Evolutionary conservation across 2,888 invertebrate species (phyloP).

Genomic region (Eurytoma adleriae): DNA sequence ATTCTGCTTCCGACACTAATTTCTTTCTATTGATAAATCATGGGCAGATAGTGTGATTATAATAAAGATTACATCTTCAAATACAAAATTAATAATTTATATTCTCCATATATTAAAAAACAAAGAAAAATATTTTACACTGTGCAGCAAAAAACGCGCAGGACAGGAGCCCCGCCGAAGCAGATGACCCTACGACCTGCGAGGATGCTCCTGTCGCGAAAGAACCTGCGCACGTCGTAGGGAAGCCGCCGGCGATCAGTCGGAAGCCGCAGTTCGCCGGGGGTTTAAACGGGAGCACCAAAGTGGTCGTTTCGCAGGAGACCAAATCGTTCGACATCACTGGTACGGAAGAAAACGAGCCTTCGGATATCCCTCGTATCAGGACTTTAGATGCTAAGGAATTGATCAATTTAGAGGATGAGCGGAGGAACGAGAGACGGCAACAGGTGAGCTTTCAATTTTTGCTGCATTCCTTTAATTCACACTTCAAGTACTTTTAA

Average conservation of each 20-base stretch:
- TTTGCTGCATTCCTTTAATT: no score
- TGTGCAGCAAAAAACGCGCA: constrained; percentile 80
- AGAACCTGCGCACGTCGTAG: constrained; percentile 64
- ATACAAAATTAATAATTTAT: no score
- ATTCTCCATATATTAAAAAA: no score
- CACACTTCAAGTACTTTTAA: no score
- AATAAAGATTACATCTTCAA: no score
- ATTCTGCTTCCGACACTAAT: no score
- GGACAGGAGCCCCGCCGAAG: constrained; percentile 79
- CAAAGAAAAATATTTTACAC: neutral
- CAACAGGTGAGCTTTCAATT: constrained; percentile 35
- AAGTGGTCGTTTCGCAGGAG: neutral
- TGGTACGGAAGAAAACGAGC: neutral
- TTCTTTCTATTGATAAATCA: no score
- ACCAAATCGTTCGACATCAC: neutral
- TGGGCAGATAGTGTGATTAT: no score
- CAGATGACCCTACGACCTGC: constrained; percentile 74
- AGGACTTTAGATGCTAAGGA: neutral
- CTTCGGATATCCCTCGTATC: neutral
- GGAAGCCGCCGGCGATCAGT: constrained; percentile 58
- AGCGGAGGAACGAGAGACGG: constrained; percentile 17
- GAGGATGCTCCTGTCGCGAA: constrained; percentile 73
- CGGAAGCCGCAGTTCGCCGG: neutral
- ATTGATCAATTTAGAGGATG: neutral
- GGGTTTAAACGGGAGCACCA: neutral